Percentiles rank a stretch among this genome's conserved stretches.
These are phyloP conservation scores for Nestor notabilis DNA, from an alignment of 2,113 vertebrate species.

Conservation along the genomic window DNA sequence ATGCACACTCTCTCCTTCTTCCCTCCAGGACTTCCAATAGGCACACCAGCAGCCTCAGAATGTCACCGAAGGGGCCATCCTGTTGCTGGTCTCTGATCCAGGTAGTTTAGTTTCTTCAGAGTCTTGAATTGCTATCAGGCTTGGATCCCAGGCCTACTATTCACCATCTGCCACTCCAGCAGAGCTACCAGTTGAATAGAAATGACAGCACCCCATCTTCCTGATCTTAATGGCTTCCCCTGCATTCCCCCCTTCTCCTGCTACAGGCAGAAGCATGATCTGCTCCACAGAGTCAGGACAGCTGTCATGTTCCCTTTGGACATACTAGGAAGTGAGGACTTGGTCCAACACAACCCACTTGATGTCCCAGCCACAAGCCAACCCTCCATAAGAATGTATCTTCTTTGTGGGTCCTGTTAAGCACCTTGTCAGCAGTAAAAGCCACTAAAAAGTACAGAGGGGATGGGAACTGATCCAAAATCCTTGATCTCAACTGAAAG, in stretches of 20 bases:
- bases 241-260: not conserved
- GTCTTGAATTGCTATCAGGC: not conserved
- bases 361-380: not conserved
- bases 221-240: not conserved
- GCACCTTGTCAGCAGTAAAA: not conserved
- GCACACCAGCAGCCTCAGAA: not conserved
- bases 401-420: not conserved
- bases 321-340: not conserved
- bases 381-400: rapidly evolving
- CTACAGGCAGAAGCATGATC: not conserved
- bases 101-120: not conserved
- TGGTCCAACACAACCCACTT: not conserved
- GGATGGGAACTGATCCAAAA: not conserved
- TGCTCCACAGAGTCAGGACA: not conserved
- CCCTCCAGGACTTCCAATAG: not conserved
- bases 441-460: not conserved
- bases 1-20: not conserved
- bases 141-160: not conserved
- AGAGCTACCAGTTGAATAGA: not conserved
- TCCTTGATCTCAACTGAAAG: not conserved
- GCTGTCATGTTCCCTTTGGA: not conserved
- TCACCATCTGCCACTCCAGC: not conserved
- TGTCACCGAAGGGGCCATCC: not conserved
- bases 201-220: not conserved
- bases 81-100: not conserved